Percentiles rank a stretch among this genome's conserved stretches.
phyloP scores from a whole-genome alignment of 2,797 vertebrate species.

The Acomys russatus region DNA sequence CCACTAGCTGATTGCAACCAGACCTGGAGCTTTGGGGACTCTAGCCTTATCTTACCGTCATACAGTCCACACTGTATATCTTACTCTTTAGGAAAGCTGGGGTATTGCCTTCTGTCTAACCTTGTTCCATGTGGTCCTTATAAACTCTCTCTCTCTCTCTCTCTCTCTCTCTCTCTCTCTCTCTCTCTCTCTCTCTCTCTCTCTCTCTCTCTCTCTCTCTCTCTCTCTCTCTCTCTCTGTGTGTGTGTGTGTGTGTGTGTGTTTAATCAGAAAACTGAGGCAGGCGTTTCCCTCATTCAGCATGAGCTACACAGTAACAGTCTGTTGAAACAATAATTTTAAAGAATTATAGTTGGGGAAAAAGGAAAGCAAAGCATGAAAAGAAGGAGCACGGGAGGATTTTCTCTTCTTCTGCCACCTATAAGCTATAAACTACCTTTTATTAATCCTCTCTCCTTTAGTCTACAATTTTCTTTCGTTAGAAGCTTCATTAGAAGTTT shows the following conservation, averaged over 20 bases:
- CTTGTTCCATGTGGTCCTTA: not conserved
- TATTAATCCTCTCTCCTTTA: constrained; percentile 34
- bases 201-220: not conserved
- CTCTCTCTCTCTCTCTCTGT: not conserved
- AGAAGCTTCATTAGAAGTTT: not conserved
- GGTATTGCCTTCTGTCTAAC: not conserved
- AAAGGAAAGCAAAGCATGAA: not conserved
- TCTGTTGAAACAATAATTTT: not conserved
- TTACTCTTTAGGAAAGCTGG: not conserved
- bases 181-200: not conserved
- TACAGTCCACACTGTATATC: not conserved
- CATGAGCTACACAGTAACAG: not conserved
- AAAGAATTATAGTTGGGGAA: not conserved
- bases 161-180: not conserved
- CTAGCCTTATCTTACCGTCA: not conserved
- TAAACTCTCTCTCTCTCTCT: not conserved
- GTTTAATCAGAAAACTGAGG: not conserved
- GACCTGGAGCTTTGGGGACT: not conserved
- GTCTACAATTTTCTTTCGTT: constrained; percentile 4
- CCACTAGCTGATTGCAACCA: not conserved
- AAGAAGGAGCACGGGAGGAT: not conserved
- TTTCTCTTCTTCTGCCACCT: not conserved
- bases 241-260: not conserved
- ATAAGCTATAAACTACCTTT: constrained; percentile 32
- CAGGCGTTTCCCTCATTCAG: not conserved